These are phyloP conservation scores for Helarctos malayanus DNA, from an alignment of 2,797 vertebrate species.

Conservation along the genomic window DNA sequence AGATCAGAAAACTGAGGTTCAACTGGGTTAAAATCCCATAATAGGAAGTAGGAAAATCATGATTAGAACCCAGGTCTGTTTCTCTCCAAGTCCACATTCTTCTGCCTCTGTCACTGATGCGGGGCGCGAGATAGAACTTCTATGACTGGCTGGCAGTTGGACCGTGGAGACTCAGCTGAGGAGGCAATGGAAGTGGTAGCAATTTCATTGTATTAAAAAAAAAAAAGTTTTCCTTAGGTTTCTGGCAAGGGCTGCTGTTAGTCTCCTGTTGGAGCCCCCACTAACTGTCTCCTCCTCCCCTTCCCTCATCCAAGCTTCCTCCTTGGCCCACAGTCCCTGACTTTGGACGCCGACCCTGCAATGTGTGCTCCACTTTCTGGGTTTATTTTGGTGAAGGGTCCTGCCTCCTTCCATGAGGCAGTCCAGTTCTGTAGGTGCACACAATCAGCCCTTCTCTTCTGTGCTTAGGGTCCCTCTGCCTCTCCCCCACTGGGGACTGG, in stretches of 20 bases:
- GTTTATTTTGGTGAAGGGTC: background rate
- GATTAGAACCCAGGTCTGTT: background rate
- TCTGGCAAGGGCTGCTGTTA: background rate
- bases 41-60: background rate
- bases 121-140: too few relatives aligned
- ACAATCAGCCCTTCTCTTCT: background rate
- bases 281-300: background rate
- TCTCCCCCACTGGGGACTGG: background rate
- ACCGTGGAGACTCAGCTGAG: background rate
- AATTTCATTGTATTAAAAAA: background rate
- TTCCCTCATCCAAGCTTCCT: background rate
- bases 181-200: background rate
- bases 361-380: conserved; percentile 9
- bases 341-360: background rate
- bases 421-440: background rate
- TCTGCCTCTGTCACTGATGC: background rate
- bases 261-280: background rate
- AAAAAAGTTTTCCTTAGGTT: background rate
- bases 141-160: background rate
- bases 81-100: background rate
- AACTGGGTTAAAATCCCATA: background rate
- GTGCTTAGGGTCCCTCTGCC: background rate
- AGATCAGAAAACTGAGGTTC: conserved; percentile 1
- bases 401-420: background rate
- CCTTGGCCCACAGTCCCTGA: background rate